These are phyloP conservation scores for Rhynchonema sp. DNA, from an alignment of 2,888 invertebrate species.

Conservation along the genomic window DNA sequence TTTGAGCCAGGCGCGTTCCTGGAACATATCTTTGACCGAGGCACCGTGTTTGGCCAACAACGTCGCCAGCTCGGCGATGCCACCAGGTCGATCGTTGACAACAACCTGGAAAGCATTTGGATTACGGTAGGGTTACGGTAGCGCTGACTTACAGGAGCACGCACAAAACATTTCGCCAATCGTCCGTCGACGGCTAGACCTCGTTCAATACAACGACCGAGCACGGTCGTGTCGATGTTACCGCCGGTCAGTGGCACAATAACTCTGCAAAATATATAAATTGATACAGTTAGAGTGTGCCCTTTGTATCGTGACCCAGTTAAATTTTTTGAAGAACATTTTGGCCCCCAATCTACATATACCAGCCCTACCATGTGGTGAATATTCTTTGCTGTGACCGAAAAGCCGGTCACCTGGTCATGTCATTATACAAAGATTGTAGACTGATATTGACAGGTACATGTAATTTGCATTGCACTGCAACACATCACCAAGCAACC, in stretches of 20 bases:
- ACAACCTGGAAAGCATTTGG: slow-evolving; percentile 11
- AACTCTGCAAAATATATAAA: slow-evolving; percentile 25
- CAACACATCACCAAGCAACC: too few relatives aligned
- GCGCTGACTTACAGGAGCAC: too few relatives aligned
- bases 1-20: slow-evolving; percentile 84
- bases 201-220: slow-evolving; percentile 31
- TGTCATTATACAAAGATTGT: too few relatives aligned
- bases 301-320: too few relatives aligned
- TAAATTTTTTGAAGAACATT: too few relatives aligned
- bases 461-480: too few relatives aligned
- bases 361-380: too few relatives aligned
- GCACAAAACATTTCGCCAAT: slow-evolving; percentile 32
- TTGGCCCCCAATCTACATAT: too few relatives aligned
- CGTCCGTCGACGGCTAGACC: slow-evolving; percentile 37
- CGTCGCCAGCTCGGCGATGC: slow-evolving; percentile 33
- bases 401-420: too few relatives aligned
- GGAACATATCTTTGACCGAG: slow-evolving; percentile 74
- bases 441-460: too few relatives aligned
- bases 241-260: slow-evolving; percentile 36
- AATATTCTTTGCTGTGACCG: too few relatives aligned
- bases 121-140: not conserved
- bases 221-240: slow-evolving; percentile 38
- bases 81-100: slow-evolving; percentile 37
- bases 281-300: too few relatives aligned
- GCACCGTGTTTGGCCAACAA: slow-evolving; percentile 32